phyloP scores from a whole-genome alignment of 2,797 vertebrate species.

The Rhinogobio ventralis region DNA sequence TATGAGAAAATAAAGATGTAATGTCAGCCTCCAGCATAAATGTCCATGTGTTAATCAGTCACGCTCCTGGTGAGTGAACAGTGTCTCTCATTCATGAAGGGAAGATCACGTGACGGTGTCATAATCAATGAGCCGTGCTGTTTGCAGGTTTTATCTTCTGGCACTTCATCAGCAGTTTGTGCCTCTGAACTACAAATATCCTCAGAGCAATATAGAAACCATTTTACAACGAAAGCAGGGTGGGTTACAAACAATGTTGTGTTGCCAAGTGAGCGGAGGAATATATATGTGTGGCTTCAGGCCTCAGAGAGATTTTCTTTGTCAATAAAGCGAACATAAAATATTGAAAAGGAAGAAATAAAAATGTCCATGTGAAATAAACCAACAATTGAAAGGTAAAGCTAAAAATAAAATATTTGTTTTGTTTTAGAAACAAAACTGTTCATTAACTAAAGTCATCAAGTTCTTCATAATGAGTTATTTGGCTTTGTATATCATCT shows the following conservation, averaged over 20 bases:
- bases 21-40: constrained; percentile 41
- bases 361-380: not conserved
- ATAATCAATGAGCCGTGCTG: constrained; percentile 45
- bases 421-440: not conserved
- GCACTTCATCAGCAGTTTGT: constrained; percentile 22
- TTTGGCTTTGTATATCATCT: not conserved
- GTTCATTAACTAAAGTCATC: not conserved
- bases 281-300: not conserved
- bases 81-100: constrained; percentile 27
- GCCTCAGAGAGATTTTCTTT: not conserved
- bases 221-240: not conserved
- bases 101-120: constrained; percentile 5
- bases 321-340: constrained; percentile 1
- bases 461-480: not conserved
- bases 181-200: constrained; percentile 36
- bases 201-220: constrained; percentile 1
- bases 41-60: constrained; percentile 53
- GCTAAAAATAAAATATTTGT: not conserved
- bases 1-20: constrained; percentile 62
- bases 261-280: not conserved
- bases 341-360: not conserved
- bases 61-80: constrained; percentile 14
- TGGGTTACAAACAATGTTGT: not conserved
- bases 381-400: not conserved
- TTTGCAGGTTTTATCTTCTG: constrained; percentile 41